Conservation (phyloP, 2,113 vertebrate species). For the Diglossa brunneiventris region DNA sequence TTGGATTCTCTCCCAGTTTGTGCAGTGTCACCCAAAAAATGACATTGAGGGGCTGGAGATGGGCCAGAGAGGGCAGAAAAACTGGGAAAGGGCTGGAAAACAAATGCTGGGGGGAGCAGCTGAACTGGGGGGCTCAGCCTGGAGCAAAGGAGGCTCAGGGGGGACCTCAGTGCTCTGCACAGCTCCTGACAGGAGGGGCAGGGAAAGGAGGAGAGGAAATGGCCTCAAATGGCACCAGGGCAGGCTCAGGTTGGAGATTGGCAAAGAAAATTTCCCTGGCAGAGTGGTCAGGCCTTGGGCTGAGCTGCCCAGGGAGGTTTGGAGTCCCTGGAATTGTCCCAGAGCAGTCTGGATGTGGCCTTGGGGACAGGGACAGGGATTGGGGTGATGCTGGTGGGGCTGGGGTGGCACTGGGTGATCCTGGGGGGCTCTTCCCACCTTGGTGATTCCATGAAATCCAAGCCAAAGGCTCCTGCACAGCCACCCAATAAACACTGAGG, state of each 20-base stretch:
- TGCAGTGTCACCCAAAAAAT: background rate
- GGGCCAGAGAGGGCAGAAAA: background rate
- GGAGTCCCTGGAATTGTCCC: background rate
- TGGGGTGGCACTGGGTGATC: background rate
- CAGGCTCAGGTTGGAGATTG: background rate
- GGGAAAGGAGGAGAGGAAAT: background rate
- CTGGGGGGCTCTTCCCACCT: background rate
- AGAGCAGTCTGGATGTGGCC: background rate
- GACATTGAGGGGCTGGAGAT: fast-evolving
- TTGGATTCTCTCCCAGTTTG: background rate
- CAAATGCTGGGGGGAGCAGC: background rate
- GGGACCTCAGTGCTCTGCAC: background rate
- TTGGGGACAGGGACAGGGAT: background rate
- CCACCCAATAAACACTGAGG: background rate
- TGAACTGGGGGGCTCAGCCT: background rate
- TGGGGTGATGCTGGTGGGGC: background rate
- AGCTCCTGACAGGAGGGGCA: background rate
- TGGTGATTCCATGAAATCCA: background rate
- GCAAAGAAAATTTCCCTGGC: background rate
- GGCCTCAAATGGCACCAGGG: background rate
- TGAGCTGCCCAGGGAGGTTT: background rate
- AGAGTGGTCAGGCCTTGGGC: too few species aligned
- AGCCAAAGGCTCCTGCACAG: background rate
- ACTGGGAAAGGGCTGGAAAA: background rate
- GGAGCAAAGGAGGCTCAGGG: background rate